Evolutionary conservation across 2,797 vertebrate species (phyloP), one percentile per base, ranked within the genome.

Genomic region (Helicolenus hilgendorfi): DNA sequence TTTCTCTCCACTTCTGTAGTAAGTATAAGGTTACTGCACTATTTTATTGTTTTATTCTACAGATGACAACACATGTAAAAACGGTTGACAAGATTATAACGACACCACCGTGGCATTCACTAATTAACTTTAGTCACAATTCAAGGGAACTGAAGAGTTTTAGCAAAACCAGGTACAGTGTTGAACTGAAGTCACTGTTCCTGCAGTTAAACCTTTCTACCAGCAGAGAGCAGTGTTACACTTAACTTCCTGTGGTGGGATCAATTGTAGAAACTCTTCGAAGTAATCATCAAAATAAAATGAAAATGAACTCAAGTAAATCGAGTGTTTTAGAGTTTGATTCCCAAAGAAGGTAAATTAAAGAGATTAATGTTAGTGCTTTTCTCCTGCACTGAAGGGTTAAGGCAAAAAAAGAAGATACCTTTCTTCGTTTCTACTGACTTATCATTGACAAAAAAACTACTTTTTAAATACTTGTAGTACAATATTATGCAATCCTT

Each of bases 221-320:
- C 95, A 93, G 79, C 81, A 93, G 96, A 68, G 87, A 11, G 89
- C 89, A 88, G 81, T 84, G 38, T 88, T 65, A 11, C 1, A 36
- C 83, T 83, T 36, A 5, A 67, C 5, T 33, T 64, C 14, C 14
- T 41, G 26, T 41, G 11, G 26, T 62, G 35, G 18, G 0, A 22
- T 49, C 27, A 22, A 15, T 62, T n/a, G n/a, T 14, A 13, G 29
- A 33, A 59, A 33, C 36, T 55, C 0, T 41, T 22, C 45, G 13
- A 13, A 20, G 18, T 22, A 31, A n/a, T 20, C 1, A 4, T 7
- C 8, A 13, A 0, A 36, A 68, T 5, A 36, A 10, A 62, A 41
- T 41, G 14, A 31, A 62, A 3, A 63, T 64, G 0, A 64, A 64
- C 24, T 26, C 11, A 53, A 24, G 31, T 41, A 2, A 72, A 27